Percentiles rank a stretch among this genome's conserved stretches.
These are phyloP conservation scores for Sussaba pulchella DNA, from an alignment of 2,888 invertebrate genomes.

Conservation along the genomic window DNA sequence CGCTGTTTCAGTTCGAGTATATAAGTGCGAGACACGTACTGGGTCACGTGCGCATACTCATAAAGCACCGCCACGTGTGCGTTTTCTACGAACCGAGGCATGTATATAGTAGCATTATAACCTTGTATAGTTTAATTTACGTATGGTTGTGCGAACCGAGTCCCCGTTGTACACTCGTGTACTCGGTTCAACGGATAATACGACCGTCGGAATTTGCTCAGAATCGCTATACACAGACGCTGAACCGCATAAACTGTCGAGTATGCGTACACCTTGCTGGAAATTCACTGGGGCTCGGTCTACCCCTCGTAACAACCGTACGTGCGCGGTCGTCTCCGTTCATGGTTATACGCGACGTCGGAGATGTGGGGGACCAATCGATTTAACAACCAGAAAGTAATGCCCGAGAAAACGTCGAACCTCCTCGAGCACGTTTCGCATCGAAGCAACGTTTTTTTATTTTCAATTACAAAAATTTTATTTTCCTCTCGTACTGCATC, in stretches of 20 bases:
- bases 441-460: slow-evolving; percentile 18
- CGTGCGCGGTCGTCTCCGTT: slow-evolving; percentile 51
- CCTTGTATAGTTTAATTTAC: slow-evolving; percentile 9
- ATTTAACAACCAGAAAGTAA: slow-evolving; percentile 47
- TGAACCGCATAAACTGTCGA: slow-evolving; percentile 9
- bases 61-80: slow-evolving; percentile 27
- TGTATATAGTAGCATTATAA: not conserved
- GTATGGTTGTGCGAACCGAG: not conserved
- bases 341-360: slow-evolving; percentile 35
- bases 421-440: slow-evolving; percentile 57
- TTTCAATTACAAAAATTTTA: slow-evolving; percentile 51
- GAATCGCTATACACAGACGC: slow-evolving; percentile 7
- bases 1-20: too few relatives aligned
- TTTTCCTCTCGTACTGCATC: slow-evolving; percentile 25
- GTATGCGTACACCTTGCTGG: slow-evolving; percentile 12
- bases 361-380: slow-evolving; percentile 56
- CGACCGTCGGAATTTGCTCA: slow-evolving; percentile 9
- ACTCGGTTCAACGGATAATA: slow-evolving; percentile 14
- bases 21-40: slow-evolving; percentile 31
- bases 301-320: slow-evolving; percentile 27
- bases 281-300: not conserved
- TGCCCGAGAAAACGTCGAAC: slow-evolving; percentile 39
- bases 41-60: slow-evolving; percentile 25
- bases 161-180: slow-evolving; percentile 15
- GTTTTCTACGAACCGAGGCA: slow-evolving; percentile 20